Evolutionary conservation across 92 coral and sea anemone species (phyloP).

Genomic region (Heteractis magnifica): DNA sequence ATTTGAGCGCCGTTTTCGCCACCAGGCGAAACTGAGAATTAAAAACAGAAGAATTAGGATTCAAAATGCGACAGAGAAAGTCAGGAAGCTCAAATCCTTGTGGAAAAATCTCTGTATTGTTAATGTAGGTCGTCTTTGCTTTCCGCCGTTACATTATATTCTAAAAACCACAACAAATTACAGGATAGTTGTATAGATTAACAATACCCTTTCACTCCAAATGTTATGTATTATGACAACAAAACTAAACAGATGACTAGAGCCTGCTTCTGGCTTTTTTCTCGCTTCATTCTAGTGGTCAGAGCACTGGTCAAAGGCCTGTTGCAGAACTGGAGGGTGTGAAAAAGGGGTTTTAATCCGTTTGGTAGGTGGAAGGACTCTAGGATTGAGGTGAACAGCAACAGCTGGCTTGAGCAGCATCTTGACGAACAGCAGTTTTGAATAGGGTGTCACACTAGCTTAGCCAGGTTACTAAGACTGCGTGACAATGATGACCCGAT

Average conservation of each 20-base stretch:
- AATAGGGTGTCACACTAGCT: not conserved
- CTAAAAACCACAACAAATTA: slow-evolving; percentile 11
- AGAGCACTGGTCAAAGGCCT: not conserved
- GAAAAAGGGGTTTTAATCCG: slow-evolving; percentile 4
- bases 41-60: slow-evolving; percentile 11
- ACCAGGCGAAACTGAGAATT: slow-evolving; percentile 84
- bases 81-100: not conserved
- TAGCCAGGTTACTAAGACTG: not conserved
- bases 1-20: slow-evolving; percentile 94
- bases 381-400: slow-evolving; percentile 1
- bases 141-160: not conserved
- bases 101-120: not conserved
- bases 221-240: slow-evolving; percentile 29
- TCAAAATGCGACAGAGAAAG: not conserved
- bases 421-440: not conserved
- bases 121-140: slow-evolving; percentile 8
- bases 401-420: slow-evolving; percentile 26
- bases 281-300: not conserved
- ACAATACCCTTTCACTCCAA: slow-evolving; percentile 23
- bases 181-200: not conserved
- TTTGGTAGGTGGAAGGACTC: slow-evolving; percentile 6
- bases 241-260: slow-evolving; percentile 1
- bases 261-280: slow-evolving; percentile 16
- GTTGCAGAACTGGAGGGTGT: not conserved
- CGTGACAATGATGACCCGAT: slow-evolving; percentile 1